Evolutionary conservation across 2,888 invertebrate species (phyloP), one percentile per base, ranked within the genome.

Genomic region (Acanthosepion esculentum): DNA sequence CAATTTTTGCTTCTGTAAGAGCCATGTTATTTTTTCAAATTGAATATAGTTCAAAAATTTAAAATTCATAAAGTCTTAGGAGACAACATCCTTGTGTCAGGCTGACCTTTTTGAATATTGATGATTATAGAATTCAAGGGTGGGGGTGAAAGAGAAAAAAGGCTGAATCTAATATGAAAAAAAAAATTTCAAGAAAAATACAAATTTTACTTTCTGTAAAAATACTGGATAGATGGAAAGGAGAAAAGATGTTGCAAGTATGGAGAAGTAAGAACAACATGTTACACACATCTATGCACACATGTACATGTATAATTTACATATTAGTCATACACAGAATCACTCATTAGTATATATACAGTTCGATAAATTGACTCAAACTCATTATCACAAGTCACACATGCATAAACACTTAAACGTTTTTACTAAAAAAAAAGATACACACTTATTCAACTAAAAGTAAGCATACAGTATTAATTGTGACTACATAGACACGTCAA

Each of bases 341-440:
- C 59, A 59, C 20, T 59, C 23, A 59, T 59, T 20, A 59, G 59
- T 59, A 20, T 23, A 20, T 59, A 4, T 59, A 23, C 20, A 59
- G 59, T 59, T 59, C 4, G 23, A 20, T 59, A 59, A 59, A 59
- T 59, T 6, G 20, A 59, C 59, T 20, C 23, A 59, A 59, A 59
- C 59, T 59, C 96, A 78, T 95, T 96, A 93, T 94, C 95, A 95
- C 98, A 98, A 95, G 99, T 99, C 3, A 98, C 98, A 95, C 99
- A 99, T 97, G 98, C 99, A 97, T 99, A 59, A 59, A 59, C 7
- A 59, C 59, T 23, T 59, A 26, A 59, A 23, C 23, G 26, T 59
- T 59, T 23, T 59, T 59, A 59, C 59, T 23, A 23, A 59, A 55
- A 55, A 4, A 15, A 41, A 41, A 55, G 18, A 10, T 55, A 20